These are phyloP conservation scores for Drosophila eugracilis DNA, from an alignment of 1,140 invertebrate species.

Conservation along the genomic window DNA sequence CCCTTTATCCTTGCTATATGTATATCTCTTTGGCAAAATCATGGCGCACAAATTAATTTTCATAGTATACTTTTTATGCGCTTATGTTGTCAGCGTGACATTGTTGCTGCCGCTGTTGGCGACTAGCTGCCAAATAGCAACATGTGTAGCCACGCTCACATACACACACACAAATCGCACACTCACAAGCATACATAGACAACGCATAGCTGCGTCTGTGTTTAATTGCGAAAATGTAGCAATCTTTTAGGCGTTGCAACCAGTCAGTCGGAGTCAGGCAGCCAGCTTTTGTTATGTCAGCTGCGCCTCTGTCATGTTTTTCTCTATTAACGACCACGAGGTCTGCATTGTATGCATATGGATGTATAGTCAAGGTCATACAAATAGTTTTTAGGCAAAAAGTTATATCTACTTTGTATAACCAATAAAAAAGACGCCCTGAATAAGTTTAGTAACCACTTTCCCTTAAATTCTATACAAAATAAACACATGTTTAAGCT, in stretches of 20 bases:
- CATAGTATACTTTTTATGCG: conserved; percentile 61
- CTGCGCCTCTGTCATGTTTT: conserved; percentile 65
- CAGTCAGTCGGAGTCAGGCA: conserved; percentile 49
- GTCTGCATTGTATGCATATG: conserved; percentile 1
- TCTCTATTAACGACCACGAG: conserved; percentile 66
- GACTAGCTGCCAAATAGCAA: conserved; percentile 63
- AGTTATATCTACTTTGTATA: too few species aligned
- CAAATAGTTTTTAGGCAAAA: too few species aligned
- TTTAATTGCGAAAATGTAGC: conserved; percentile 82
- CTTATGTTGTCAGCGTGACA: conserved; percentile 79
- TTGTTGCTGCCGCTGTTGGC: conserved; percentile 45
- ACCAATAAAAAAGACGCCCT: too few species aligned
- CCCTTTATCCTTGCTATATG: neutral
- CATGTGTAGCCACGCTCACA: conserved; percentile 56
- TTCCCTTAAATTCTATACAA: too few species aligned
- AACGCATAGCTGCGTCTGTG: conserved; percentile 42
- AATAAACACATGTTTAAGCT: too few species aligned
- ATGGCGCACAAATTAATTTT: conserved; percentile 73
- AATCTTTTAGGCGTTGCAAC: conserved; percentile 75
- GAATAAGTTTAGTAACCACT: too few species aligned
- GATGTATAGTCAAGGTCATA: neutral
- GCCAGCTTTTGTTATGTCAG: conserved; percentile 74
- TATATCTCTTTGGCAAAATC: conserved; percentile 47
- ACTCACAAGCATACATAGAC: conserved; percentile 27
- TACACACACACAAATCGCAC: conserved; percentile 28